Evolutionary conservation across 2,888 invertebrate species (phyloP).

Genomic region (Chirona hameri): DNA sequence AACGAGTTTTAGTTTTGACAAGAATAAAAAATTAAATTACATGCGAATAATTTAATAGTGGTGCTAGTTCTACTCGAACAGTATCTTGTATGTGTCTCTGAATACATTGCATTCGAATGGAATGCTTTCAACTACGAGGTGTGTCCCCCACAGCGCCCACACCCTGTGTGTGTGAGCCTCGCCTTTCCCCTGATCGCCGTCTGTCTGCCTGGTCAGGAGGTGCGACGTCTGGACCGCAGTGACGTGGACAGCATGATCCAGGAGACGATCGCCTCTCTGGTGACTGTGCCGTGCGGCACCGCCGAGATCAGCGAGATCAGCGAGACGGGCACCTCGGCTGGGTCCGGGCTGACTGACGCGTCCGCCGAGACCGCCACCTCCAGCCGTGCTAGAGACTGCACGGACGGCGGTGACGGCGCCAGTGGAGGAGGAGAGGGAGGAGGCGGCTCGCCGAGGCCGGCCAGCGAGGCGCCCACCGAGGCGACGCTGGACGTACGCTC

Average conservation of each 20-base stretch:
- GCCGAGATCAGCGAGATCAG: neutral
- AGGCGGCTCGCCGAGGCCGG: neutral
- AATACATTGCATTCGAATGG: no score
- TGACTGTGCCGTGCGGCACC: neutral
- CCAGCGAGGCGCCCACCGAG: neutral
- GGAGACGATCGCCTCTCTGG: neutral
- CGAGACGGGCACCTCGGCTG: no score
- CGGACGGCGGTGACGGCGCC: neutral
- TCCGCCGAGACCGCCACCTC: neutral
- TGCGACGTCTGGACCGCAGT: neutral
- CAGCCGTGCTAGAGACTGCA: neutral
- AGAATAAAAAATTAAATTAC: no score
- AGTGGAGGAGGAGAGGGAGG: neutral
- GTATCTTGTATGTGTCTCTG: no score
- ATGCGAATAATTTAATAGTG: no score
- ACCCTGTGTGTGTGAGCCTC: no score
- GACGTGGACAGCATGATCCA: neutral
- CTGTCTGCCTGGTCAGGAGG: neutral
- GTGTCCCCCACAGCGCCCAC: no score
- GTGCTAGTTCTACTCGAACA: no score
- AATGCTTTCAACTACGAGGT: no score
- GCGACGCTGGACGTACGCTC: constrained; percentile 2
- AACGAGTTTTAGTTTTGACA: no score
- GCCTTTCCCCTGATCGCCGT: no score
- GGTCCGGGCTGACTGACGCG: no score